These are phyloP conservation scores for Tortricodes alternella DNA, from an alignment of 2,888 invertebrate species.

Conservation along the genomic window DNA sequence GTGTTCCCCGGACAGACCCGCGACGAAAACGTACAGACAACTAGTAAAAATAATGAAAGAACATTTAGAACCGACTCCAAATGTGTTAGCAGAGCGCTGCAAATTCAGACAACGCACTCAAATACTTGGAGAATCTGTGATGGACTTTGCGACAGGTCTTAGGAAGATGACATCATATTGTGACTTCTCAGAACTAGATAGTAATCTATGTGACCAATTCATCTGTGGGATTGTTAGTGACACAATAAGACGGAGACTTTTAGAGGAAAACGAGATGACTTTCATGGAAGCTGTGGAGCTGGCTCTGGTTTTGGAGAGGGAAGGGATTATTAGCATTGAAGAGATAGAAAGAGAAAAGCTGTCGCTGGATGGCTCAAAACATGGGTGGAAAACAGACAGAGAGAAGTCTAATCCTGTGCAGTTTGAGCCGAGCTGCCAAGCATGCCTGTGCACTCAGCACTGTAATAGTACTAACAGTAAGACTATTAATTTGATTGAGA, in stretches of 20 bases:
- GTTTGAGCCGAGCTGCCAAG: neutral
- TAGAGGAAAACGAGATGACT: neutral
- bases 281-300: conserved; percentile 2
- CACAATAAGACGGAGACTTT: neutral
- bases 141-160: conserved; percentile 12
- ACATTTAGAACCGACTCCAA: conserved; percentile 8
- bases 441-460: neutral
- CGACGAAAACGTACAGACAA: neutral
- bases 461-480: conserved; percentile 5
- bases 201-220: conserved; percentile 16
- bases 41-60: conserved; percentile 7
- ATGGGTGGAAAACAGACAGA: neutral
- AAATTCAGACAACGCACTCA: conserved; percentile 13
- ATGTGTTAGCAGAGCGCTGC: neutral
- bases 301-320: conserved; percentile 4
- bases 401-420: neutral
- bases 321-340: neutral
- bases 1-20: conserved; percentile 2
- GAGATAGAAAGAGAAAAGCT: neutral
- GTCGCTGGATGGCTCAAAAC: neutral
- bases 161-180: conserved; percentile 9
- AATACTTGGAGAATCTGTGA: conserved; percentile 3
- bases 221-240: conserved; percentile 1
- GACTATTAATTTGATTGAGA: neutral
- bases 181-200: conserved; percentile 8